Evolutionary conservation across 2,888 invertebrate species (phyloP), one percentile per base, ranked within the genome.

Genomic region (Silvanus unidentatus): DNA sequence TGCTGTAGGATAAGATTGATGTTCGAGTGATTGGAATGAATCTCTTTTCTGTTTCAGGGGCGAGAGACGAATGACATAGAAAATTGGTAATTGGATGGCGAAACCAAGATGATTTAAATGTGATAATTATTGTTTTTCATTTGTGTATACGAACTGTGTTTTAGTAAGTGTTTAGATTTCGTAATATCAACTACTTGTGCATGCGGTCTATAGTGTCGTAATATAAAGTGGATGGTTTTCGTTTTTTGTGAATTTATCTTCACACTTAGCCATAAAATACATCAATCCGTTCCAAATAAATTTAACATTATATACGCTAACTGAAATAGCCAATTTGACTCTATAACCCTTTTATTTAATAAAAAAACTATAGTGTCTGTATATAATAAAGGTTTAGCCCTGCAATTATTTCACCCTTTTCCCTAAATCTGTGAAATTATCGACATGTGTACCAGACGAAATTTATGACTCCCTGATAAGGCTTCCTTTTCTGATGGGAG

Each of bases 41-140:
- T 49, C 10, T 32, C 32, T 32, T 12, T 32, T 3, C n/a, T 32
- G 45, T 57, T 47, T 58, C 63, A 70, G 70, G 63, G 63, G 52
- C 47, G 69, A 65, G 58, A 61, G 70, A 54, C 60, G 68, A 55
- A 68, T 68, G 68, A 68, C 64, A 50, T 70, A 64, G 35, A 35
- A 44, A 35, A 36, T 41, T 44, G 9, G 9, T 6, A 37, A n/a
- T 37, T 37, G 3, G 37, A 37, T n/a, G n/a, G 8, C 12, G 10
- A 11, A 32, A 32, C 3, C 10, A 32, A 5, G 12, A 32, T 8
- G n/a, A 32, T 32, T 32, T 32, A 9, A 11, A 12, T 32, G 32
- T 11, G n/a, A 32, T 32, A 32, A 11, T 32, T 32, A 5, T 32
- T 32, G 4, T 32, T 32, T 32, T 11, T 11, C n/a, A n/a, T n/a